These are phyloP conservation scores for Himalopsyche kuldschensis DNA, from an alignment of 2,888 invertebrate genomes.

Conservation along the genomic window DNA sequence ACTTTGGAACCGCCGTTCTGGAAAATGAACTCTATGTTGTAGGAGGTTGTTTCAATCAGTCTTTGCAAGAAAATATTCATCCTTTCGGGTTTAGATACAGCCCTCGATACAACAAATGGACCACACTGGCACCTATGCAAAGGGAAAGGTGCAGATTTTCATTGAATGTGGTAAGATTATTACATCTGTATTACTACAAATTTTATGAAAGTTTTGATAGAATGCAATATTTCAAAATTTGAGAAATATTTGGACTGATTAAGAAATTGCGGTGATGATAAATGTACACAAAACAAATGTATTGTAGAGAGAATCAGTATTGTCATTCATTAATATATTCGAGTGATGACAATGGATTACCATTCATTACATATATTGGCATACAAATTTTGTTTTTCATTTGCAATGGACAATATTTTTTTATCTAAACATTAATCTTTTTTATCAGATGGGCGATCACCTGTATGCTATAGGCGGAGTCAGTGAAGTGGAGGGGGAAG, in stretches of 20 bases:
- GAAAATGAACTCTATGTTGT: constrained; percentile 70
- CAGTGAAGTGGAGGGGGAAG: constrained; percentile 55
- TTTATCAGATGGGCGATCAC: constrained; percentile 40
- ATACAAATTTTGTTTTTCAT: neutral
- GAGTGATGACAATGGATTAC: neutral
- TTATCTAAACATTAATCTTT: neutral
- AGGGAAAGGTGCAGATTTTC: constrained; percentile 69
- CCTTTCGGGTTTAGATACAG: constrained; percentile 71
- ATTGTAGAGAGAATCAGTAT: neutral
- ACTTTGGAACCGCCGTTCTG: constrained; percentile 70
- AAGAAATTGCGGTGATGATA: too few relatives aligned
- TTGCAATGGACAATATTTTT: neutral
- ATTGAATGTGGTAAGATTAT: constrained; percentile 56
- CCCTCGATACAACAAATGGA: constrained; percentile 66
- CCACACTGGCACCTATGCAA: constrained; percentile 68
- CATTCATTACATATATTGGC: too few relatives aligned
- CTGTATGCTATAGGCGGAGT: constrained; percentile 69
- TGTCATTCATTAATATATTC: neutral
- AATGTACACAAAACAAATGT: neutral
- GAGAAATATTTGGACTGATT: too few relatives aligned
- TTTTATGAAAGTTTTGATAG: neutral
- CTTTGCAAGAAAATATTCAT: constrained; percentile 69
- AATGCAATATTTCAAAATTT: too few relatives aligned
- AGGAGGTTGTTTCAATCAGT: constrained; percentile 73
- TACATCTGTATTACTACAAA: too few relatives aligned